These are phyloP conservation scores for Halichondria panicea DNA, from an alignment of 37 sponge, comb jelly and placozoan genomes.

Conservation along the genomic window DNA sequence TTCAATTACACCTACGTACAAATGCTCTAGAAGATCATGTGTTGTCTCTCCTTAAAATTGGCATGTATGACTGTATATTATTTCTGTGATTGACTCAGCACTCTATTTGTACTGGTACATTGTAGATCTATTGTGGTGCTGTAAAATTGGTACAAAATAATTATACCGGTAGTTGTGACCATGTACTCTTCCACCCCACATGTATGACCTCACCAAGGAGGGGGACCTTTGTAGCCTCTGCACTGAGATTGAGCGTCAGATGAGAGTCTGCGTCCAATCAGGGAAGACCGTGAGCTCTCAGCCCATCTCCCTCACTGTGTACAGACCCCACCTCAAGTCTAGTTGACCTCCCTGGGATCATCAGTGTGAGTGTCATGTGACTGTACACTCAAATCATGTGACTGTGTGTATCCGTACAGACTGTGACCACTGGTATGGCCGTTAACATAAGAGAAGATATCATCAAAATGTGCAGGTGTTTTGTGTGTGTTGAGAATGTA, in stretches of 20 bases:
- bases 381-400: too few relatives aligned
- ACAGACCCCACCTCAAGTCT: conserved; percentile 89
- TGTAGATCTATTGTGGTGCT: too few relatives aligned
- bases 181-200: background rate
- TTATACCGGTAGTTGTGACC: too few relatives aligned
- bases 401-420: conserved; percentile 46
- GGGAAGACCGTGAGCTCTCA: conserved; percentile 74
- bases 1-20: too few relatives aligned
- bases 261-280: conserved; percentile 65
- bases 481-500: background rate
- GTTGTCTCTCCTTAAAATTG: too few relatives aligned
- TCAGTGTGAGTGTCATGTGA: conserved; percentile 87
- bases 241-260: conserved; percentile 77
- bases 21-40: too few relatives aligned
- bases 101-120: too few relatives aligned
- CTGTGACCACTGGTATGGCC: conserved; percentile 95
- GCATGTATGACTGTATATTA: too few relatives aligned
- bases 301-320: conserved; percentile 85
- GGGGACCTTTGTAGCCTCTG: conserved; percentile 70
- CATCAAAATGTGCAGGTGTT: conserved; percentile 73
- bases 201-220: conserved; percentile 37
- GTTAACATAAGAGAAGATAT: conserved; percentile 84
- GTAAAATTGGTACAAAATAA: too few relatives aligned
- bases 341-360: conserved; percentile 96
- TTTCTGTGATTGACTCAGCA: too few relatives aligned